These are phyloP conservation scores for Anser brachyrhynchus DNA, from an alignment of 2,113 vertebrate genomes.

Conservation along the genomic window DNA sequence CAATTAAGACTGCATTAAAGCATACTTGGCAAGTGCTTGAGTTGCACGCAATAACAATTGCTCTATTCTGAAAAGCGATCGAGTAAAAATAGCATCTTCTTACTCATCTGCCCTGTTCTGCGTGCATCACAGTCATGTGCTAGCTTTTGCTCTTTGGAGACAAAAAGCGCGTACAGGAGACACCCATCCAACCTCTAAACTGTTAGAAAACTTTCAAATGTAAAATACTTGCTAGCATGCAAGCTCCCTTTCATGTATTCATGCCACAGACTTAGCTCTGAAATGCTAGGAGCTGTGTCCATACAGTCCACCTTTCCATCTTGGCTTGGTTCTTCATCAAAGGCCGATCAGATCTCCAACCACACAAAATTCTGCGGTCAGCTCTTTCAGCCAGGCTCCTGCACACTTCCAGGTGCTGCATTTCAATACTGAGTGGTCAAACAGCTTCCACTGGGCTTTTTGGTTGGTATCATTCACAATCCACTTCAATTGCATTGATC, in stretches of 20 bases:
- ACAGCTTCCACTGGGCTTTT: background rate
- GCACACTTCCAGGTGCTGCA: background rate
- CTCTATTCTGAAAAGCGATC: constrained; percentile 18
- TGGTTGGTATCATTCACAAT: background rate
- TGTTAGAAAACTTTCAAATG: constrained; percentile 14
- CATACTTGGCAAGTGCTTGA: constrained; percentile 48
- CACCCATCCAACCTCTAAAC: background rate
- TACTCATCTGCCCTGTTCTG: constrained; percentile 52
- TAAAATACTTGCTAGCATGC: background rate
- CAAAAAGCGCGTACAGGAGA: constrained; percentile 34
- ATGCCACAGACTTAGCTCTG: background rate
- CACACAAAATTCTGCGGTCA: background rate
- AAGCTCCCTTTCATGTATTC: background rate
- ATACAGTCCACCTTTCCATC: background rate
- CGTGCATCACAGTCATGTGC: constrained; percentile 55
- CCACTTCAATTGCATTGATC: background rate
- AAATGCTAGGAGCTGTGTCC: background rate
- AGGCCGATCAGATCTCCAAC: background rate
- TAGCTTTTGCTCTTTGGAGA: constrained; percentile 48
- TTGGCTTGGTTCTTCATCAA: background rate
- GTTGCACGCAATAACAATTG: constrained; percentile 57
- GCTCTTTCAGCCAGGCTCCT: background rate
- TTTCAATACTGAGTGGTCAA: background rate
- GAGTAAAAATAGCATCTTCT: constrained; percentile 62
- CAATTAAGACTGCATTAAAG: constrained; percentile 58